phyloP scores from a whole-genome alignment of 2,888 invertebrate genomes.

The Steromphala cineraria region DNA sequence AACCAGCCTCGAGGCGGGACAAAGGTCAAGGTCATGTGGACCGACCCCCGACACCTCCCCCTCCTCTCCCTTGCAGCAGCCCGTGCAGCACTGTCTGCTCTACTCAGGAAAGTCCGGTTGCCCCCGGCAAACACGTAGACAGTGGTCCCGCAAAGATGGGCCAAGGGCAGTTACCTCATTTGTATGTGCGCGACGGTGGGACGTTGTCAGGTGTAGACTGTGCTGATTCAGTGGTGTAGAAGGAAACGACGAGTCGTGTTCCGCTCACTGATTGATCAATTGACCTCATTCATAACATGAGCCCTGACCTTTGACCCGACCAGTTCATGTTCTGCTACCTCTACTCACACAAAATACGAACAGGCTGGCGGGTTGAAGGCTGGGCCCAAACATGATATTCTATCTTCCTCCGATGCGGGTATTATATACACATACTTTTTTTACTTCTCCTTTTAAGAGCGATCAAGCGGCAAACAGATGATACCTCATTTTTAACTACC shows the following conservation, averaged over 20 bases:
- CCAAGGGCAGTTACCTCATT: slow-evolving; percentile 4
- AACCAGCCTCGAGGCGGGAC: slow-evolving; percentile 4
- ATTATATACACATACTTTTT: slow-evolving; percentile 11
- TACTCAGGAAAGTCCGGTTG: slow-evolving; percentile 14
- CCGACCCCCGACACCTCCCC: background rate
- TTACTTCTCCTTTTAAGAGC: slow-evolving; percentile 20
- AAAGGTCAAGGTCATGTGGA: slow-evolving; percentile 40
- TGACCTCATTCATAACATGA: slow-evolving; percentile 7
- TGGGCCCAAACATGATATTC: background rate
- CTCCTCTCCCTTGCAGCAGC: slow-evolving; percentile 3
- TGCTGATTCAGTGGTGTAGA: slow-evolving; percentile 4
- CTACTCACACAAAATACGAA: background rate
- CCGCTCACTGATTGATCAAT: background rate
- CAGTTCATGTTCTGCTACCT: background rate
- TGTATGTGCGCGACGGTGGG: background rate
- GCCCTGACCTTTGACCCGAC: background rate
- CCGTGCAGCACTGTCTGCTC: background rate
- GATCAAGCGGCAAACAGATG: slow-evolving; percentile 17
- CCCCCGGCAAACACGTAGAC: background rate
- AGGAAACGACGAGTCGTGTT: background rate
- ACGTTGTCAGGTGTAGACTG: background rate
- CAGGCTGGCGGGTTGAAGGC: background rate
- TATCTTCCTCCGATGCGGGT: slow-evolving; percentile 18
- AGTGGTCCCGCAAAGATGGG: background rate
- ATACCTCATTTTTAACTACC: slow-evolving; percentile 17